Evolutionary conservation across 2,888 invertebrate genomes (phyloP).

Genomic region (Nysson spinosus): DNA sequence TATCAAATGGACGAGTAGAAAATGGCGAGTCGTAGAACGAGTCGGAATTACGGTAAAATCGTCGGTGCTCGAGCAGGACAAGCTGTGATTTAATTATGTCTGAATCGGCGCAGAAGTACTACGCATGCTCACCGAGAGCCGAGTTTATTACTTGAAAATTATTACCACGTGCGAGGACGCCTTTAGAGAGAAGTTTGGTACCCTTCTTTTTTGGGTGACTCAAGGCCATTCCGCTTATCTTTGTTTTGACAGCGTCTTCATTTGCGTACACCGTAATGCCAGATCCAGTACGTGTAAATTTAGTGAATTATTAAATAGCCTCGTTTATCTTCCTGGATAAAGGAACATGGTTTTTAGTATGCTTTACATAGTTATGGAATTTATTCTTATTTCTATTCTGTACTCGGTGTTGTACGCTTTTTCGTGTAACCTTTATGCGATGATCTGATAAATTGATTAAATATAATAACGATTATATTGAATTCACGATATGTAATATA

Average conservation of each 20-base stretch:
- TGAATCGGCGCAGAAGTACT: constrained; percentile 4
- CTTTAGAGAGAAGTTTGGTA: not conserved
- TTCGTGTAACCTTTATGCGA: no score
- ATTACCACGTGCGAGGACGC: constrained; percentile 2
- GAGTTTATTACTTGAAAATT: constrained; percentile 18
- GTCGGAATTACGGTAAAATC: constrained; percentile 23
- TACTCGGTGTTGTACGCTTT: no score
- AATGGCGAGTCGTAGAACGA: not conserved
- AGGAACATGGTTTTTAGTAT: no score
- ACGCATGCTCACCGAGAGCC: not conserved
- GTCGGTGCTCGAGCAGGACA: constrained; percentile 6
- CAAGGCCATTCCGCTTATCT: not conserved
- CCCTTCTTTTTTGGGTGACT: not conserved
- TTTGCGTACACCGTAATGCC: constrained; percentile 7
- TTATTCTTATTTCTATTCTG: no score
- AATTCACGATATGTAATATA: no score
- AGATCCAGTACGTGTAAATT: not conserved
- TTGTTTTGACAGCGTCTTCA: no score
- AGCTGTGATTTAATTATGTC: constrained; percentile 23
- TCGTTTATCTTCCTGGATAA: no score
- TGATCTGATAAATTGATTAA: no score
- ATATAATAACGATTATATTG: no score
- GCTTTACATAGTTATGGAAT: no score
- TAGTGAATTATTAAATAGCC: no score
- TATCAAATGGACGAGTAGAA: not conserved